Evolutionary conservation across 2,888 invertebrate genomes (phyloP), one percentile per base, ranked within the genome.

Genomic region (Philopedon plagiatum): DNA sequence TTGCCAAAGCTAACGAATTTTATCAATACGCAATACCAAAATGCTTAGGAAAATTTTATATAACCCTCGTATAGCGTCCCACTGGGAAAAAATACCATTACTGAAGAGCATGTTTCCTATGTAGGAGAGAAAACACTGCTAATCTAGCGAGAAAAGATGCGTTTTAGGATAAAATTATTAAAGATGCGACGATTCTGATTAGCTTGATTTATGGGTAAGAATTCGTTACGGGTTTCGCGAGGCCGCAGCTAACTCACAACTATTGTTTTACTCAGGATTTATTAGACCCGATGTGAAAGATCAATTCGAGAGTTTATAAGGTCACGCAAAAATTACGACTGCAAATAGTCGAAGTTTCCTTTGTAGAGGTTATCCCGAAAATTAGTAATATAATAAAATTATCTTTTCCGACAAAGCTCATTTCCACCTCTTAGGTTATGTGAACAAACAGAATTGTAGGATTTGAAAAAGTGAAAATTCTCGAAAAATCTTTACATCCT

Each of bases 101-200:
- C 26, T 23, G n/a, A 19, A 57, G 19, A 18, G 49, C 54, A 49
- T 37, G 41, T 65, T 57, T 57, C 66, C 13, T n/a, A 44, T 58
- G 57, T 49, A 18, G 56, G 41, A 62, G 44, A 54, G 54, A 68
- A 51, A 51, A 61, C 34, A 18, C 18, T 15, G 39, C 56, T 54
- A 65, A 65, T 65, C 56, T 65, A 51, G 39, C 62, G 62, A 39
- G 56, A 54, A 70, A 70, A 62, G 62, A 62, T 70, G 46, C 44
- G 69, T 46, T 62, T 62, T 62, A n/a, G 57, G 69, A 70, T 70
- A 70, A 70, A 70, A 70, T 63, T 70, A 57, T 69, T 46, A 56
- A 13, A 60, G 69, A 70, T 70, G 56, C 61, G 63, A 63, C 63
- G 9, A 34, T 70, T 63, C 69, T 63, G 69, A 70, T 70, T 70